Evolutionary conservation across 2,888 invertebrate genomes (phyloP).

Genomic region (Entomobrya proxima): DNA sequence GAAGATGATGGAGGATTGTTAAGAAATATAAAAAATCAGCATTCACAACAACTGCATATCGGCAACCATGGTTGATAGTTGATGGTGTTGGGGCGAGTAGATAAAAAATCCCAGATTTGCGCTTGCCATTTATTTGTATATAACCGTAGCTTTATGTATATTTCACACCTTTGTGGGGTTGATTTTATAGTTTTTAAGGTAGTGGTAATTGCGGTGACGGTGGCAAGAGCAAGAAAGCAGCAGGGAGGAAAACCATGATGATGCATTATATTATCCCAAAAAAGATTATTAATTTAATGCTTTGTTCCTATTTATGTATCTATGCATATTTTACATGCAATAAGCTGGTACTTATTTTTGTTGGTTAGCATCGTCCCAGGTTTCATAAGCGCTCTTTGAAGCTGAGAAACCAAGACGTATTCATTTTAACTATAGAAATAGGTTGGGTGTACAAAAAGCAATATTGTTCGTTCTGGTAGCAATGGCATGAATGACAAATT

Average conservation of each 20-base stretch:
- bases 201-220: neutral
- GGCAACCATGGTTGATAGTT: no score
- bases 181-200: neutral
- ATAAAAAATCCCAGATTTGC: neutral
- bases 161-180: constrained; percentile 19
- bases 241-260: constrained; percentile 10
- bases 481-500: constrained; percentile 49
- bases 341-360: no score
- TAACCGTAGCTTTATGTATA: constrained; percentile 1
- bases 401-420: neutral
- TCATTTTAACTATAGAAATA: neutral
- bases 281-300: constrained; percentile 2
- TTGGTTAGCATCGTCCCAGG: neutral
- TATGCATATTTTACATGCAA: neutral
- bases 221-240: neutral
- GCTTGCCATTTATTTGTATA: neutral
- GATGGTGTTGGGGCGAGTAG: neutral
- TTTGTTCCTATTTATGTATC: neutral
- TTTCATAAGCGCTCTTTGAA: neutral
- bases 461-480: neutral
- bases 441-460: neutral
- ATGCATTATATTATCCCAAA: constrained; percentile 1
- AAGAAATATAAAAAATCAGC: constrained; percentile 17
- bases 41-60: neutral
- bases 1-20: neutral